Percentiles rank a stretch among this genome's conserved stretches.
These are phyloP conservation scores for Platysteira castanea DNA, from an alignment of 2,113 vertebrate genomes.

Conservation along the genomic window DNA sequence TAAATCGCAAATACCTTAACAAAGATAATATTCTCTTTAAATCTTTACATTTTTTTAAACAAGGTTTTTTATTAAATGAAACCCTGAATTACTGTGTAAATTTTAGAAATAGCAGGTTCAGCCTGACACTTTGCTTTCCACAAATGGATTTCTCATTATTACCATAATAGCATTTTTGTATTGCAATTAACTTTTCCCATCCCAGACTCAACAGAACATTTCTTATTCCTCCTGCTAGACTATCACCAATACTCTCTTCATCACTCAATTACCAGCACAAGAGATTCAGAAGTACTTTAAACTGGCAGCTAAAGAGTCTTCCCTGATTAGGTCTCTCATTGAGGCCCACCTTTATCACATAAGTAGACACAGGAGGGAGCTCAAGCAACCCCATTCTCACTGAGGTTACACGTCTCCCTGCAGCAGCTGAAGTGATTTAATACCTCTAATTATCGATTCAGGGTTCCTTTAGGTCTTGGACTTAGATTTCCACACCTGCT, in stretches of 20 bases:
- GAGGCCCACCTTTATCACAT: conserved; percentile 37
- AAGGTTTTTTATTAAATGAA: background rate
- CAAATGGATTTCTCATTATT: background rate
- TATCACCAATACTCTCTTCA: background rate
- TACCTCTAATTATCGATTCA: background rate
- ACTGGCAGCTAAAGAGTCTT: background rate
- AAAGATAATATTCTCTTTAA: background rate
- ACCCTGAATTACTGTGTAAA: background rate
- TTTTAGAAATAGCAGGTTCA: background rate
- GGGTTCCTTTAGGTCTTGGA: background rate
- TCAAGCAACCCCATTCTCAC: conserved; percentile 49
- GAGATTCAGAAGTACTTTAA: background rate
- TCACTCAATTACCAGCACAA: background rate
- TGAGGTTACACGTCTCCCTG: background rate
- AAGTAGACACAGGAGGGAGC: conserved; percentile 65
- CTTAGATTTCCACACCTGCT: background rate
- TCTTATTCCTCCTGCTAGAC: background rate
- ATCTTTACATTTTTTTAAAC: background rate
- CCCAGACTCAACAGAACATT: background rate
- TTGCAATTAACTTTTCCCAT: background rate
- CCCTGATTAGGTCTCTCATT: background rate
- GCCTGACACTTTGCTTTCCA: background rate
- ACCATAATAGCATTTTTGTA: background rate
- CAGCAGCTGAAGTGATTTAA: background rate
- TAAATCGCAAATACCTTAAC: background rate